Evolutionary conservation across 2,888 invertebrate genomes (phyloP).

Genomic region (Gastracanthus pulcherrimus): DNA sequence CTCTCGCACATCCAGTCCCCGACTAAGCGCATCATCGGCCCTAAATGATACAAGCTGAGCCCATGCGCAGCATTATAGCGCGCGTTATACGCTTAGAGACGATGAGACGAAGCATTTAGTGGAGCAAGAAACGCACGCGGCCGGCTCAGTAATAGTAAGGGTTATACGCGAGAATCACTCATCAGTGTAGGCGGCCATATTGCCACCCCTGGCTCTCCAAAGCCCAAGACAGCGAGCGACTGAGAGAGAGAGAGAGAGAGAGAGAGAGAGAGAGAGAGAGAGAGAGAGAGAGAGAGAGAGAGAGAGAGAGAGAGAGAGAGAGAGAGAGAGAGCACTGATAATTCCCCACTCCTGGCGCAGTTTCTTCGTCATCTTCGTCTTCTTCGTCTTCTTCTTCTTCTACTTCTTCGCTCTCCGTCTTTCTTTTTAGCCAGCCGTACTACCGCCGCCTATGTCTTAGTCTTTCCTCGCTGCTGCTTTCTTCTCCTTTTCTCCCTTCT

Average conservation of each 20-base stretch:
- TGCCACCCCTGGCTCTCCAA: conserved; percentile 67
- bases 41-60: not conserved
- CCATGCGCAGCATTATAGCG: too few species aligned
- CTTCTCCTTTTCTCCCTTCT: conserved; percentile 69
- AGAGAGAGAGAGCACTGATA: conserved; percentile 72
- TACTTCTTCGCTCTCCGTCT: conserved; percentile 48
- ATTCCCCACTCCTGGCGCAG: conserved; percentile 70
- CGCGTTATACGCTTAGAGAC: too few species aligned
- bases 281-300: conserved; percentile 69
- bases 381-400: conserved; percentile 39
- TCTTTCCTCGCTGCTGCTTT: conserved; percentile 69
- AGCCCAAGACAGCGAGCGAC: conserved; percentile 60
- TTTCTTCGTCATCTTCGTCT: conserved; percentile 46
- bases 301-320: not conserved
- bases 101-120: too few species aligned
- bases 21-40: conserved; percentile 31
- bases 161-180: conserved; percentile 75
- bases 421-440: conserved; percentile 35
- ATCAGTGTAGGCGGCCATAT: conserved; percentile 76
- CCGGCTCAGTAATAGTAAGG: conserved; percentile 70
- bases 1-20: not conserved
- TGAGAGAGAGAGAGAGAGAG: conserved; percentile 67
- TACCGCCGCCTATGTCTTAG: conserved; percentile 67
- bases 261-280: conserved; percentile 52
- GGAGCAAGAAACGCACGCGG: too few species aligned